Percentiles rank a stretch among this genome's conserved stretches.
These are phyloP conservation scores for Netelia melanura DNA, from an alignment of 2,888 invertebrate species.

Conservation along the genomic window DNA sequence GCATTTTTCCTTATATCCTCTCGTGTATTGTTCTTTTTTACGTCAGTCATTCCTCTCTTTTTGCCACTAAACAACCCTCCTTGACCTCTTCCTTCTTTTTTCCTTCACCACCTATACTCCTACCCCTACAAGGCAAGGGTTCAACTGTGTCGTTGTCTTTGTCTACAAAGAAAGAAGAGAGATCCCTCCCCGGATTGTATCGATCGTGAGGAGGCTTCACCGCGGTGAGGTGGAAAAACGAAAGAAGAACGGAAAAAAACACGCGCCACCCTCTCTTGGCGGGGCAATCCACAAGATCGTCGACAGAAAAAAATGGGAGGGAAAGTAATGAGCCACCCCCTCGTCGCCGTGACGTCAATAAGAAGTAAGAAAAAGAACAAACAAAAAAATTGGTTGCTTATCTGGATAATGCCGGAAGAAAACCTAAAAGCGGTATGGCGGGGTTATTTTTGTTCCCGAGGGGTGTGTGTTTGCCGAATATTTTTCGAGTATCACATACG, in stretches of 20 bases:
- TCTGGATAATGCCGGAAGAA: not conserved
- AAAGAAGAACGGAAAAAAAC: not conserved
- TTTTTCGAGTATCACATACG: too few relatives aligned
- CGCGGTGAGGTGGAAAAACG: not conserved
- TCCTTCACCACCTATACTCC: not conserved
- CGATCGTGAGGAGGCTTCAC: not conserved
- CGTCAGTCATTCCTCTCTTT: constrained; percentile 9
- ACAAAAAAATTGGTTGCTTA: not conserved
- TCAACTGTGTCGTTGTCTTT: not conserved
- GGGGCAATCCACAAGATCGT: not conserved
- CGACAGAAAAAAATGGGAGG: not conserved
- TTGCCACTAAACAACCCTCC: constrained; percentile 35
- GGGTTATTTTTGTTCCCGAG: not conserved
- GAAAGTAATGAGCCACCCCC: not conserved
- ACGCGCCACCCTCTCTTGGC: not conserved
- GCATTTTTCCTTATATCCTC: constrained; percentile 18
- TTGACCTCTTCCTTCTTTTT: constrained; percentile 34
- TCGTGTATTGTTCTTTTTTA: constrained; percentile 32
- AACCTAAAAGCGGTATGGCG: not conserved
- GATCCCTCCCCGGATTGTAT: not conserved
- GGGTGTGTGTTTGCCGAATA: not conserved
- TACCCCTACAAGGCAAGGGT: not conserved
- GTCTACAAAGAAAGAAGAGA: constrained; percentile 9
- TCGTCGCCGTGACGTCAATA: not conserved
- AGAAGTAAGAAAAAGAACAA: not conserved